These are phyloP conservation scores for Punctoribates punctum DNA, from an alignment of 2,888 invertebrate genomes.

Conservation along the genomic window DNA sequence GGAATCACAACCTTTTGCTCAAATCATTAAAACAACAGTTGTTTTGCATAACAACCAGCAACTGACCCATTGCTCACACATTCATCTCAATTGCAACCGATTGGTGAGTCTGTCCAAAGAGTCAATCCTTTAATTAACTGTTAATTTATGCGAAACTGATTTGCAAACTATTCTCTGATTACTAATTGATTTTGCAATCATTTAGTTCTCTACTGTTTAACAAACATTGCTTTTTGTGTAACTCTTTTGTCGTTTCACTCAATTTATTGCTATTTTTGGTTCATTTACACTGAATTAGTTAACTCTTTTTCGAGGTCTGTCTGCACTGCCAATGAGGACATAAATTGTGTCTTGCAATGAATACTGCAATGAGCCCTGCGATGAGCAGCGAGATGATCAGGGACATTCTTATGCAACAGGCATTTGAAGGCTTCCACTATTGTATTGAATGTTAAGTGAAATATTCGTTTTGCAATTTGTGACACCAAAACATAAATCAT, in stretches of 20 bases:
- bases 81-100: neutral
- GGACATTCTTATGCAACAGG: neutral
- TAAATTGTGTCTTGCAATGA: neutral
- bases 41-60: neutral
- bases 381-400: neutral
- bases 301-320: neutral
- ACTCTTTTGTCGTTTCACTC: neutral
- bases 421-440: neutral
- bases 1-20: too few relatives aligned
- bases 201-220: neutral
- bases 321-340: neutral
- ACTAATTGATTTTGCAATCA: conserved; percentile 5
- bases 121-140: neutral
- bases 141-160: neutral
- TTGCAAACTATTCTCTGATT: neutral
- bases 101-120: neutral
- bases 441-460: neutral
- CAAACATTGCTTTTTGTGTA: neutral
- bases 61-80: neutral
- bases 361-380: neutral
- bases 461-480: neutral
- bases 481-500: conserved; percentile 28
- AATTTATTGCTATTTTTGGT: neutral
- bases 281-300: conserved; percentile 8
- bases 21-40: neutral